Percentiles rank a stretch among this genome's conserved stretches.
phyloP scores from a whole-genome alignment of 2,113 vertebrate genomes.

The Siniperca knerii region DNA sequence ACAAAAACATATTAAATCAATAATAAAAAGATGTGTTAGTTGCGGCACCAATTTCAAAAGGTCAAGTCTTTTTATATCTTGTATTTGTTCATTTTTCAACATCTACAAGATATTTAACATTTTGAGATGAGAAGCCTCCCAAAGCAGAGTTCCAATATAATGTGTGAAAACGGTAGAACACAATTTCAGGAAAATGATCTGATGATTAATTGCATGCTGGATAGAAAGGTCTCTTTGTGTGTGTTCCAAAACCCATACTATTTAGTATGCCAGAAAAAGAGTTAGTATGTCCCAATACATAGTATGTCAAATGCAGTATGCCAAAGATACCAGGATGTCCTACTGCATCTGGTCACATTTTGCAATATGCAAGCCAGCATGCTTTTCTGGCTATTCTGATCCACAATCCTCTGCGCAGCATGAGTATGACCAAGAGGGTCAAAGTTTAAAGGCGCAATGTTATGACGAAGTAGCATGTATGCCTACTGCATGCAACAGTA shows the following conservation, averaged over 20 bases:
- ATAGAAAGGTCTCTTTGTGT: neutral
- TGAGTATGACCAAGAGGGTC: neutral
- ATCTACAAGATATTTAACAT: neutral
- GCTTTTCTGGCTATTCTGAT: neutral
- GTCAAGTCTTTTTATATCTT: neutral
- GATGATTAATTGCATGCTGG: conserved; percentile 3
- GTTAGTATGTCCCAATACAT: neutral
- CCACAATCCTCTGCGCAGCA: neutral
- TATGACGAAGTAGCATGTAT: neutral
- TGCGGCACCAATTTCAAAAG: neutral
- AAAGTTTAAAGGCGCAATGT: neutral
- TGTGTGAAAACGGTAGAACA: neutral
- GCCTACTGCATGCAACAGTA: neutral
- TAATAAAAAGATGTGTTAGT: neutral
- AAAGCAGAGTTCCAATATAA: neutral
- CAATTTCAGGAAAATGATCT: neutral
- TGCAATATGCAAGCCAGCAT: neutral
- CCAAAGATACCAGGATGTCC: neutral
- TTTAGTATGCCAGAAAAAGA: too few species aligned
- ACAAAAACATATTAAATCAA: neutral
- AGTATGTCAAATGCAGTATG: neutral
- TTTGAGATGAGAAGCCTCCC: neutral
- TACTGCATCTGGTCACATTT: neutral
- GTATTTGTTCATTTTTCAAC: neutral
- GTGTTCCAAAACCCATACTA: too few species aligned